These are phyloP conservation scores for Reticulitermes lucifugus DNA, from an alignment of 2,888 invertebrate species.

Conservation along the genomic window DNA sequence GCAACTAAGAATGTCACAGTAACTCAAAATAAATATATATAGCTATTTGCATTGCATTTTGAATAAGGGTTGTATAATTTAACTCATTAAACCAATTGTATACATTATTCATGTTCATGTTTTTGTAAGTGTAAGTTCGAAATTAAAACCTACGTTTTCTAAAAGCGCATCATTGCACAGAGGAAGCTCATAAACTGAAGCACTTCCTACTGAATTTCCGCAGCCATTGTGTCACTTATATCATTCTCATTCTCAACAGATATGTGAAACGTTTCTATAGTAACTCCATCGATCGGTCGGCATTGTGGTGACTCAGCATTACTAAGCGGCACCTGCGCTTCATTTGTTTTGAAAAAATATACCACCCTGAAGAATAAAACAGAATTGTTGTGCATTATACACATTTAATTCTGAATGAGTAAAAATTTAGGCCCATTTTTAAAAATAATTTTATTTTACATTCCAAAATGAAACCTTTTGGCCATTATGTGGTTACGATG, in stretches of 20 bases:
- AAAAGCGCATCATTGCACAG: too few species aligned
- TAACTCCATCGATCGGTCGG: constrained; percentile 29
- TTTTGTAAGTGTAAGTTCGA: too few species aligned
- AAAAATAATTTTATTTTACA: background rate
- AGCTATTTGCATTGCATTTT: too few species aligned
- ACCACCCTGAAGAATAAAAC: background rate
- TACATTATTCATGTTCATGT: too few species aligned
- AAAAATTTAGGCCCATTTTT: background rate
- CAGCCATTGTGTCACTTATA: too few species aligned
- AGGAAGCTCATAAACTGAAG: too few species aligned
- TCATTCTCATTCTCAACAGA: too few species aligned
- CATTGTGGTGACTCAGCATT: constrained; percentile 14
- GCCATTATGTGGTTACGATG: background rate
- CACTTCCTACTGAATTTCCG: too few species aligned
- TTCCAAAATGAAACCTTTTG: background rate
- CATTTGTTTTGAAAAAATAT: constrained; percentile 26
- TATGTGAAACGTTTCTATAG: constrained; percentile 22
- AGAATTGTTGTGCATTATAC: background rate
- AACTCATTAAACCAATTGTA: too few species aligned
- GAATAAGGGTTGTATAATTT: too few species aligned
- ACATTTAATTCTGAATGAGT: background rate
- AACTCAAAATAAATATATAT: too few species aligned
- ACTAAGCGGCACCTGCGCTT: constrained; percentile 21
- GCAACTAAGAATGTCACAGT: background rate
- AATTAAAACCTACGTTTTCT: too few species aligned